These are phyloP conservation scores for Cryptocheilus praepositus DNA, from an alignment of 2,888 invertebrate genomes.

Conservation along the genomic window DNA sequence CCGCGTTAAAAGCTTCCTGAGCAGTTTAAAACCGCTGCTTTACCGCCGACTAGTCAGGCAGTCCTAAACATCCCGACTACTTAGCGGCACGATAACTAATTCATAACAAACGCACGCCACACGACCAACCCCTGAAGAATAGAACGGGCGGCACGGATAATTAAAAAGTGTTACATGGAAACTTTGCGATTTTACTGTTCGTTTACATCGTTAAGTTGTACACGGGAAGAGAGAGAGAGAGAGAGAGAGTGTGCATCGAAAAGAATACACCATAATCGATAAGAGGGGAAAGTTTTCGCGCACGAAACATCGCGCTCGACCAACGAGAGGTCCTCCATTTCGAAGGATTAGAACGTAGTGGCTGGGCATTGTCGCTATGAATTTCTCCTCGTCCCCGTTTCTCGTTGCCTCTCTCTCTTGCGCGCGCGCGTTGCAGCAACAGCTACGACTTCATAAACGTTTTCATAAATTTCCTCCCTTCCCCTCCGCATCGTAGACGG, in stretches of 20 bases:
- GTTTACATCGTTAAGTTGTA: too few relatives aligned
- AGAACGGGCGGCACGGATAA: too few relatives aligned
- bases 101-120: too few relatives aligned
- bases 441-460: conserved; percentile 53
- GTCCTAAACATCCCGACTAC: too few relatives aligned
- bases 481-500: conserved; percentile 3
- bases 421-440: background rate
- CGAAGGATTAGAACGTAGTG: conserved; percentile 41
- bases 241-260: background rate
- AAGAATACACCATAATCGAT: background rate
- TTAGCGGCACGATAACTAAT: too few relatives aligned
- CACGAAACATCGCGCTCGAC: background rate
- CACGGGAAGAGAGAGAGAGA: conserved; percentile 8
- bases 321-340: conserved; percentile 32
- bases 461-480: conserved; percentile 51
- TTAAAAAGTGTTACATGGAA: too few relatives aligned
- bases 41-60: too few relatives aligned
- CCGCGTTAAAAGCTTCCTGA: too few relatives aligned
- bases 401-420: background rate
- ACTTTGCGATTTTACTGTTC: too few relatives aligned
- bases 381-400: conserved; percentile 25
- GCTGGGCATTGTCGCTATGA: conserved; percentile 44
- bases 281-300: conserved; percentile 1
- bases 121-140: too few relatives aligned
- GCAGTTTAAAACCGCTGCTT: too few relatives aligned